Percentiles rank a stretch among this genome's conserved stretches.
phyloP scores from a whole-genome alignment of 2,797 vertebrate genomes.

The Onychomys leucogaster region DNA sequence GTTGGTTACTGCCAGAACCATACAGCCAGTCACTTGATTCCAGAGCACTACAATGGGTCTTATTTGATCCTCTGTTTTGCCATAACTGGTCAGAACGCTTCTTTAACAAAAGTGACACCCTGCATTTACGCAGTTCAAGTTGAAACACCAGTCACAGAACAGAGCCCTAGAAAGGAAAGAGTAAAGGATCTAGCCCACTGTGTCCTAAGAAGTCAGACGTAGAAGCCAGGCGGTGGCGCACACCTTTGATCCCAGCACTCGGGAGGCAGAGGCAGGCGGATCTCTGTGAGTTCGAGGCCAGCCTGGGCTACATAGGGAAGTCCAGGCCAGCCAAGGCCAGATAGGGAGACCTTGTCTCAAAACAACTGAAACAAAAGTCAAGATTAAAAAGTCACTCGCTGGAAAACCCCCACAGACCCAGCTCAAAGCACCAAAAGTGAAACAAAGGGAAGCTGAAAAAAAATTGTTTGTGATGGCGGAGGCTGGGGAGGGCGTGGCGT shows the following conservation, averaged over 20 bases:
- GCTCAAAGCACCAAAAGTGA: background rate
- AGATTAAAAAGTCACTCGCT: background rate
- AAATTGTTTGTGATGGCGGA: background rate
- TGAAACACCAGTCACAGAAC: background rate
- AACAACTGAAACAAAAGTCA: background rate
- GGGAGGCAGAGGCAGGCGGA: background rate
- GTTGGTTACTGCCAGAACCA: background rate
- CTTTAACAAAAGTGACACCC: background rate
- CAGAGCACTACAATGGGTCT: background rate
- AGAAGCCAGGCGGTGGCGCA: no score
- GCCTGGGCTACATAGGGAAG: background rate
- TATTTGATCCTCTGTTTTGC: background rate
- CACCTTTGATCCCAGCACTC: background rate
- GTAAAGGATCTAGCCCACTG: background rate
- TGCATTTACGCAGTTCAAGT: background rate
- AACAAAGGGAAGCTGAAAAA: background rate
- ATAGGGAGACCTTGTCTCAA: background rate
- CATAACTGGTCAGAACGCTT: background rate
- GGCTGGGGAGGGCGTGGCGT: background rate
- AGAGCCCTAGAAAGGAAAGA: background rate
- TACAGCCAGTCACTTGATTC: background rate
- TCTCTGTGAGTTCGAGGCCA: background rate
- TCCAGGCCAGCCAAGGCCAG: background rate
- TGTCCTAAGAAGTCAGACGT: background rate
- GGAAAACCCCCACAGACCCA: background rate